Conservation (phyloP, 2,797 vertebrate genomes). For the Propithecus perrieri region DNA sequence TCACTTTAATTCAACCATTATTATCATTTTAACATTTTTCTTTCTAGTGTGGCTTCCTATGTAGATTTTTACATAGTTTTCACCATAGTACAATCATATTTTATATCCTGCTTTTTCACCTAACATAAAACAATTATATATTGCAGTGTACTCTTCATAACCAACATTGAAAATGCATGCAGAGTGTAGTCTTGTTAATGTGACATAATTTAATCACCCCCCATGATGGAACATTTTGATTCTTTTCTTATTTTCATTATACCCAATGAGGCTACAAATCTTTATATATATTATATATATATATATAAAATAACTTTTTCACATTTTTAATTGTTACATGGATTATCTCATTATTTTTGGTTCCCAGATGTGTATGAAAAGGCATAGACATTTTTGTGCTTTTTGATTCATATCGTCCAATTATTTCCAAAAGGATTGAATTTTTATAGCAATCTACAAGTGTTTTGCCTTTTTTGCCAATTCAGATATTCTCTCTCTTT, state of each 20-base stretch:
- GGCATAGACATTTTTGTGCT: neutral
- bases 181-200: neutral
- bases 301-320: neutral
- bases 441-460: neutral
- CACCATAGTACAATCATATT: neutral
- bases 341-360: neutral
- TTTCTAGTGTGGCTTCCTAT: conserved; percentile 8
- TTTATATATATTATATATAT: neutral
- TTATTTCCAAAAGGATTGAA: conserved; percentile 1
- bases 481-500: neutral
- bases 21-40: conserved; percentile 41
- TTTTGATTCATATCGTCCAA: neutral
- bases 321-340: neutral
- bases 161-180: neutral
- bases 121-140: neutral
- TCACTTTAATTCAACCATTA: conserved; percentile 41
- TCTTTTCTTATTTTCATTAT: neutral
- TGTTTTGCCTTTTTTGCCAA: neutral
- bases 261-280: neutral
- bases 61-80: conserved; percentile 24
- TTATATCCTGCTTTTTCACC: conserved; percentile 26
- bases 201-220: conserved; percentile 1
- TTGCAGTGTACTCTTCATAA: neutral
- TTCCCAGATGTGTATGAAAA: neutral
- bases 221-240: neutral